These are phyloP conservation scores for Planiliza haematocheilus DNA, from an alignment of 2,113 vertebrate genomes.

Conservation along the genomic window DNA sequence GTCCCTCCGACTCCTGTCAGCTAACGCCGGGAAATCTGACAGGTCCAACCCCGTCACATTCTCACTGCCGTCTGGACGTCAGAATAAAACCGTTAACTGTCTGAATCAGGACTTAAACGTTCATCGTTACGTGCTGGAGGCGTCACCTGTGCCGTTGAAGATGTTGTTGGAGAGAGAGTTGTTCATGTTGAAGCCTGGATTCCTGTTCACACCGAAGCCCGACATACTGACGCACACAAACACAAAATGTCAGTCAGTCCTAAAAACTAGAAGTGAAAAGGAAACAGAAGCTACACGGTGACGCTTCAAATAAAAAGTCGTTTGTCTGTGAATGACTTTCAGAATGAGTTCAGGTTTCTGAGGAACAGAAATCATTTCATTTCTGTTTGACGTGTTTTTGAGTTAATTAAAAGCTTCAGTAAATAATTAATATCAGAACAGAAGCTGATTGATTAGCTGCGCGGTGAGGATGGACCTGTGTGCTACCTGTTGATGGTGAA, in stretches of 20 bases:
- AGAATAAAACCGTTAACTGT: not conserved
- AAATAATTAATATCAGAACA: too few relatives aligned
- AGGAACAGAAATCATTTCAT: too few relatives aligned
- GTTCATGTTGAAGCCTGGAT: constrained; percentile 99
- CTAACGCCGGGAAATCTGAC: constrained; percentile 98
- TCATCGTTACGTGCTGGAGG: too few relatives aligned
- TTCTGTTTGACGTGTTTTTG: too few relatives aligned
- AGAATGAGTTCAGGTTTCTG: too few relatives aligned
- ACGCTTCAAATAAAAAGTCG: too few relatives aligned
- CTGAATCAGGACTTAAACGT: too few relatives aligned
- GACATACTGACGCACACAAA: constrained; percentile 90
- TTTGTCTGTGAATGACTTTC: too few relatives aligned
- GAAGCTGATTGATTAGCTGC: too few relatives aligned
- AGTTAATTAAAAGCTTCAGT: too few relatives aligned
- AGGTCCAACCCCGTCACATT: constrained; percentile 98
- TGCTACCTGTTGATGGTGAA: constrained; percentile 98
- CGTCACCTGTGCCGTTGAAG: constrained; percentile 97
- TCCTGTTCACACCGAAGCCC: constrained; percentile 98
- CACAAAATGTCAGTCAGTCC: not conserved
- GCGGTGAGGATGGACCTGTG: not conserved
- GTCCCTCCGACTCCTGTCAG: constrained; percentile 98
- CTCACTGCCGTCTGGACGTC: constrained; percentile 94
- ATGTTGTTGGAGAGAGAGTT: constrained; percentile 99
- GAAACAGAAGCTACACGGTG: not conserved
- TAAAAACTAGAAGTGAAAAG: not conserved